phyloP scores from a whole-genome alignment of 2,797 vertebrate genomes.

The Urocyon cinereoargenteus region DNA sequence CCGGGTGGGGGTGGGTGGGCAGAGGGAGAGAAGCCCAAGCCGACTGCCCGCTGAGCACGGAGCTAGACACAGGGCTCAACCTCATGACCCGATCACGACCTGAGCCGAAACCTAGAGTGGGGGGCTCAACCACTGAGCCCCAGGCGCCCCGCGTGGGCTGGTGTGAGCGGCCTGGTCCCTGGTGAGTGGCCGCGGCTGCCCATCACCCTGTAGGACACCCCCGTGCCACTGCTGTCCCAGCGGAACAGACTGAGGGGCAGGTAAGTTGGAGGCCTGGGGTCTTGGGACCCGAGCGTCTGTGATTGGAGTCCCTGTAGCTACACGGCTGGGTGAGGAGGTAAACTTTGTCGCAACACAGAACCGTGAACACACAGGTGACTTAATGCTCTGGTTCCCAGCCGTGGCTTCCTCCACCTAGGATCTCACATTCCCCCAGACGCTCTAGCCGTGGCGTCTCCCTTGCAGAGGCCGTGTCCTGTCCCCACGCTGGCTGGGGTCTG shows the following conservation, averaged over 20 bases:
- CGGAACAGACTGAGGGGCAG: background rate
- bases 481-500: background rate
- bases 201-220: background rate
- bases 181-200: background rate
- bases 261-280: background rate
- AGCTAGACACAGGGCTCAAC: background rate
- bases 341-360: background rate
- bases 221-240: accelerated
- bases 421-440: background rate
- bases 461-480: background rate
- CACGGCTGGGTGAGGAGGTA: background rate
- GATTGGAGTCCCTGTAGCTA: background rate
- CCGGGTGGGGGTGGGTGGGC: background rate
- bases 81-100: background rate
- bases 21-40: background rate
- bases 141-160: background rate
- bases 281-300: background rate
- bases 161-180: background rate
- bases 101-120: background rate
- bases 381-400: background rate
- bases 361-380: background rate
- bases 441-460: background rate
- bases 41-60: background rate
- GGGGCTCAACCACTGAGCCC: background rate
- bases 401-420: background rate